A percentile compares a stretch with the other conserved stretches of the same genome.
Evolutionary conservation across 2,797 vertebrate genomes (phyloP).

Genomic region (Aythya fuligula): DNA sequence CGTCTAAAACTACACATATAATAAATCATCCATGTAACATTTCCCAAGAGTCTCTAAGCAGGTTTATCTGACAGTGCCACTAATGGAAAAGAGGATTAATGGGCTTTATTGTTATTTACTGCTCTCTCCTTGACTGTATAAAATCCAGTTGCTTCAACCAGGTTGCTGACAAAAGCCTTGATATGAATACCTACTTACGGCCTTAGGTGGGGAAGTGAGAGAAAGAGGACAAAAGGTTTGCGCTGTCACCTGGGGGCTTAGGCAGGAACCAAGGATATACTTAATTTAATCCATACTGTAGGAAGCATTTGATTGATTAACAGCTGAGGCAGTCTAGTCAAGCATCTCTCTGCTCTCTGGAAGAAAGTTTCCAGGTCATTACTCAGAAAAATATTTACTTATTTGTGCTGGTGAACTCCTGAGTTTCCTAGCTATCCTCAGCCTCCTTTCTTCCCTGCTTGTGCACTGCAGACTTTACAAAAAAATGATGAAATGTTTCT

Average conservation of each 20-base stretch:
- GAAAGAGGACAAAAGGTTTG: neutral
- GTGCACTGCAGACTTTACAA: neutral
- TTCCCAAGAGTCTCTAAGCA: neutral
- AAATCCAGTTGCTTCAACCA: neutral
- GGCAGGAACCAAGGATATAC: neutral
- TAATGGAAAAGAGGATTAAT: conserved; percentile 32
- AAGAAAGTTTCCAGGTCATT: neutral
- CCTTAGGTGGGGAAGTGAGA: neutral
- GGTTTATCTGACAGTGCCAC: conserved; percentile 24
- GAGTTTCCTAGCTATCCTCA: neutral
- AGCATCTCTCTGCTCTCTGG: neutral
- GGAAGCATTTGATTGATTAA: neutral
- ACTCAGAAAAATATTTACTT: neutral
- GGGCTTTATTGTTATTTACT: conserved; percentile 12
- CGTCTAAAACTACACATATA: neutral
- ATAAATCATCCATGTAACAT: conserved; percentile 10
- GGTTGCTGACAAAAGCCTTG: neutral
- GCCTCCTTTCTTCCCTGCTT: neutral
- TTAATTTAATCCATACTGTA: neutral
- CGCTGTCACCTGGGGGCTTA: neutral
- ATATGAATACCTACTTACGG: neutral
- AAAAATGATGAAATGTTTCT: neutral
- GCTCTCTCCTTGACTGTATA: neutral
- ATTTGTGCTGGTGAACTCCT: neutral
- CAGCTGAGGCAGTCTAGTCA: neutral